These are phyloP conservation scores for Drosophila mauritiana DNA, from an alignment of 1,140 invertebrate genomes.

Conservation along the genomic window DNA sequence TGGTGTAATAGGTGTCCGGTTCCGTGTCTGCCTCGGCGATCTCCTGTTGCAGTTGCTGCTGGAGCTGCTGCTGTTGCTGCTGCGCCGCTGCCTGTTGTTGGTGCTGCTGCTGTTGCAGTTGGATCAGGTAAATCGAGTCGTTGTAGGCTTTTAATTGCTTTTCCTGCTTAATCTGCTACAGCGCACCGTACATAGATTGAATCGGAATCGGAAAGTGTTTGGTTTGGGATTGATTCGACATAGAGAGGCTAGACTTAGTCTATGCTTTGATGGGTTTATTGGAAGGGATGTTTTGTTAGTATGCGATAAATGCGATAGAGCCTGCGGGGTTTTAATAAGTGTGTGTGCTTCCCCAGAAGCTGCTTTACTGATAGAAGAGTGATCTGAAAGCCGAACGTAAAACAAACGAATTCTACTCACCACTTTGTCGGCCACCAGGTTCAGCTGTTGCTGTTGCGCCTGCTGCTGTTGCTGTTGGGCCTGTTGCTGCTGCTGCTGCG, in stretches of 20 bases:
- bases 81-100: constrained; percentile 31
- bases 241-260: constrained; percentile 36
- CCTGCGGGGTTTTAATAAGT: constrained; percentile 25
- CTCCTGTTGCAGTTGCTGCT: constrained; percentile 64
- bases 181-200: constrained; percentile 43
- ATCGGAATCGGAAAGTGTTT: constrained; percentile 72
- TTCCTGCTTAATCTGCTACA: constrained; percentile 84
- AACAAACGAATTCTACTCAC: constrained; percentile 54
- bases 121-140: constrained; percentile 79
- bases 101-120: constrained; percentile 74
- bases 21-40: constrained; percentile 43
- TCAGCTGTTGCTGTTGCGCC: constrained; percentile 74
- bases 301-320: constrained; percentile 42
- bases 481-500: constrained; percentile 66
- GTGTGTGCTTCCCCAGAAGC: constrained; percentile 31
- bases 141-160: constrained; percentile 81
- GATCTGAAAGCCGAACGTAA: constrained; percentile 23
- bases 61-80: constrained; percentile 58
- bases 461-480: constrained; percentile 59
- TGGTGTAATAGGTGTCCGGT: constrained; percentile 66
- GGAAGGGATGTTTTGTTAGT: constrained; percentile 26
- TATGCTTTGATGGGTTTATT: constrained; percentile 30
- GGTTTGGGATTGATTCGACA: constrained; percentile 46
- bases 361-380: constrained; percentile 6
- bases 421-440: constrained; percentile 81